A percentile compares a stretch with the other conserved stretches of the same genome.
These are phyloP conservation scores for Drosophila seguyi DNA, from an alignment of 1,140 invertebrate species.

Conservation along the genomic window DNA sequence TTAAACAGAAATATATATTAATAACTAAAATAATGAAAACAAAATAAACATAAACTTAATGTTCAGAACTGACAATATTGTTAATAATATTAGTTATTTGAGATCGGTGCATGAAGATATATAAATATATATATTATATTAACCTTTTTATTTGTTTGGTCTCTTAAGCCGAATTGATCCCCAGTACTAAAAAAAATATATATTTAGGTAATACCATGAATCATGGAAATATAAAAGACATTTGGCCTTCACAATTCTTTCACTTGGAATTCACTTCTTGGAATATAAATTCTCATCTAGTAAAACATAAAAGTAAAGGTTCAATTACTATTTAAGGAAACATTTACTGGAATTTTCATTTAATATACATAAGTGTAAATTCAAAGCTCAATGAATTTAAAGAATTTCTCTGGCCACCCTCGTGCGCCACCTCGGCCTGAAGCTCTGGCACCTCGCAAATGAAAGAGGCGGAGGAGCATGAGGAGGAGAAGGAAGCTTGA, in stretches of 20 bases:
- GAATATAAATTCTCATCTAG: neutral
- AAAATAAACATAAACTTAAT: neutral
- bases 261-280: neutral
- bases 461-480: neutral
- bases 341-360: neutral
- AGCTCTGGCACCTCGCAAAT: slow-evolving; percentile 18
- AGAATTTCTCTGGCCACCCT: slow-evolving; percentile 6
- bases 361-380: no score
- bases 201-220: neutral
- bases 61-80: no score
- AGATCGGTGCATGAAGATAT: neutral
- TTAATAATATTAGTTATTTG: neutral
- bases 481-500: neutral
- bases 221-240: neutral
- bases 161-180: no score
- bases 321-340: neutral
- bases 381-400: no score
- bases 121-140: no score
- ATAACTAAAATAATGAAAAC: no score
- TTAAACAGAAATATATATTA: no score
- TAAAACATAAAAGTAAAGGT: neutral
- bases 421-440: slow-evolving; percentile 3
- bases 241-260: neutral
- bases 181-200: neutral
- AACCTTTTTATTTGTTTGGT: no score